Percentiles rank a stretch among this genome's conserved stretches.
phyloP scores from a whole-genome alignment of 92 coral and sea anemone species.

The Phenganax marumi region DNA sequence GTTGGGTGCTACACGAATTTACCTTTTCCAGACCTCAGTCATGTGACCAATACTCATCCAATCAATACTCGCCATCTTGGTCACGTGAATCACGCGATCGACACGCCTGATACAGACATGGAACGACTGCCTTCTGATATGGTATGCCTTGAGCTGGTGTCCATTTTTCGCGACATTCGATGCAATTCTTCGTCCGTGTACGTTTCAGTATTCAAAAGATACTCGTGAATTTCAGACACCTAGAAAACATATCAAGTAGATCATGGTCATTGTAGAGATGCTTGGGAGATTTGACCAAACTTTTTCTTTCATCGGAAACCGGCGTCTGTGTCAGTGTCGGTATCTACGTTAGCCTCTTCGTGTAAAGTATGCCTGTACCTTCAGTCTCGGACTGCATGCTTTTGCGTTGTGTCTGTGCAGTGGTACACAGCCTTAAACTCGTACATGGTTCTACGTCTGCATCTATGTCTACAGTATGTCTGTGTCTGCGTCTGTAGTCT shows the following conservation, averaged over 20 bases:
- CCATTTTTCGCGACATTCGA: conserved; percentile 86
- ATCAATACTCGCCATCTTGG: background rate
- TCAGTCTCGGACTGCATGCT: too few species aligned
- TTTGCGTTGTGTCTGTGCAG: too few species aligned
- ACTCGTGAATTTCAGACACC: conserved; percentile 86
- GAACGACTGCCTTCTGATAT: conserved; percentile 34
- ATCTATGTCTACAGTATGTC: too few species aligned
- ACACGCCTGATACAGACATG: conserved; percentile 41
- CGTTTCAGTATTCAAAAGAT: conserved; percentile 70
- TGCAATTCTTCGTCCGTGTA: conserved; percentile 88
- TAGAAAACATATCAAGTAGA: conserved; percentile 3
- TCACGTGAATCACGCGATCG: conserved; percentile 11
- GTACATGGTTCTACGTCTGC: too few species aligned
- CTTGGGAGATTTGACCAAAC: too few species aligned
- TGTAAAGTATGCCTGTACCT: too few species aligned
- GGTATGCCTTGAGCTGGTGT: conserved; percentile 41
- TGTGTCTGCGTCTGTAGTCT: too few species aligned
- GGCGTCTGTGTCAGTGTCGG: too few species aligned
- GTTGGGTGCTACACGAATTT: background rate
- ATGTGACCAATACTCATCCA: background rate
- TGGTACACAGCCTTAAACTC: too few species aligned
- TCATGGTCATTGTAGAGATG: background rate
- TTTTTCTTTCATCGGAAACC: too few species aligned
- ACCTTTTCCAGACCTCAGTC: background rate
- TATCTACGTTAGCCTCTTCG: too few species aligned